phyloP scores from a whole-genome alignment of 37 sponge, comb jelly and placozoan species.

The Eunapius fragilis region DNA sequence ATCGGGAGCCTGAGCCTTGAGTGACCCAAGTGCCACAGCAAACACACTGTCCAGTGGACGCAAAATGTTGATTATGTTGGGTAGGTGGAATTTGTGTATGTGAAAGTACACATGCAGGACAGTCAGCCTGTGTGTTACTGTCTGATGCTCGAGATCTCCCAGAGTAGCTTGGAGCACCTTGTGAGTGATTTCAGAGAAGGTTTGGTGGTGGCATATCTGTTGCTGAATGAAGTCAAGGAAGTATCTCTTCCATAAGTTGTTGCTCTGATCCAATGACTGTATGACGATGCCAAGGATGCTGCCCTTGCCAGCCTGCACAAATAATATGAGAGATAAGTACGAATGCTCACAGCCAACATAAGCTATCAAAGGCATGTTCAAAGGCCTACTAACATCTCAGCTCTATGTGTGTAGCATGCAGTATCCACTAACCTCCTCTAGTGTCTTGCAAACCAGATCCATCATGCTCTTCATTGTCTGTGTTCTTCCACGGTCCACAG shows the following conservation, averaged over 20 bases:
- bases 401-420: too few relatives aligned
- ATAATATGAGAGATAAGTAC: neutral
- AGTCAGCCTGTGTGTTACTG: neutral
- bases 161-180: constrained; percentile 40
- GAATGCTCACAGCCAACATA: too few relatives aligned
- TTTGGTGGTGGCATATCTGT: constrained; percentile 39
- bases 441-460: neutral
- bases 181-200: constrained; percentile 4
- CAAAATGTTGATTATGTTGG: constrained; percentile 53
- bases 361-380: neutral
- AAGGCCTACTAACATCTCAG: neutral
- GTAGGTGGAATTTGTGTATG: constrained; percentile 59
- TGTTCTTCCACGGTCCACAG: neutral
- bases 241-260: constrained; percentile 56
- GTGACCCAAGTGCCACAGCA: neutral
- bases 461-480: constrained; percentile 2
- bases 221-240: constrained; percentile 64
- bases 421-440: neutral
- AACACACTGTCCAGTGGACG: constrained; percentile 53
- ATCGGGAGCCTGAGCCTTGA: constrained; percentile 14
- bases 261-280: constrained; percentile 20
- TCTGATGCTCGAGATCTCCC: constrained; percentile 20
- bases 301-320: neutral
- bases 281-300: constrained; percentile 16
- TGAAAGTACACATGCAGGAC: constrained; percentile 43